phyloP scores from a whole-genome alignment of 2,113 vertebrate species.

The Electrona antarctica region DNA sequence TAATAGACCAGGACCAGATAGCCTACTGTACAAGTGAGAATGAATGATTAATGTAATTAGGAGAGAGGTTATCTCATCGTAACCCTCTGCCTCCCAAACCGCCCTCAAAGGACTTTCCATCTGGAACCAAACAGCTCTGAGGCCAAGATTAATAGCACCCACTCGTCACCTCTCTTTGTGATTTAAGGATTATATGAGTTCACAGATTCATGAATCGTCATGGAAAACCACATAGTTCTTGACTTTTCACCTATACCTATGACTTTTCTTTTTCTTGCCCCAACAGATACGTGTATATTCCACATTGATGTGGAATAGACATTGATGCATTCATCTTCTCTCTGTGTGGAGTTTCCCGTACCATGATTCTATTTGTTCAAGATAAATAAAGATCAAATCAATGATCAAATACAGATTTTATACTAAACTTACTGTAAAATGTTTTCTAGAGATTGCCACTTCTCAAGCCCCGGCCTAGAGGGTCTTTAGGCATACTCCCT shows the following conservation, averaged over 20 bases:
- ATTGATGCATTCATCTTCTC: conserved; percentile 34
- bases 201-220: conserved; percentile 21
- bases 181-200: conserved; percentile 22
- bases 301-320: conserved; percentile 10
- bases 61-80: conserved; percentile 59
- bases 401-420: no score
- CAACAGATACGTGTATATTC: conserved; percentile 42
- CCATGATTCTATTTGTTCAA: no score
- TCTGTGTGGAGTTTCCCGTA: no score
- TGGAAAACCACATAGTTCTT: conserved; percentile 15
- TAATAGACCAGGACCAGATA: conserved; percentile 60
- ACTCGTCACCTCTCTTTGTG: conserved; percentile 20
- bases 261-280: no score
- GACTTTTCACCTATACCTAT: conserved; percentile 10
- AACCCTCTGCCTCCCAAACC: conserved; percentile 66
- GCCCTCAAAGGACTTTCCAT: conserved; percentile 60
- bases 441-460: no score
- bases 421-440: no score
- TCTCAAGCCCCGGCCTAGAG: no score
- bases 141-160: conserved; percentile 62
- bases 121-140: conserved; percentile 27
- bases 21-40: conserved; percentile 42
- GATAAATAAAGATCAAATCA: no score
- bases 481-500: no score
- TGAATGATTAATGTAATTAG: conserved; percentile 79